Base-by-base conservation (phyloP, 2,888 invertebrate species). In the Cephus nigrinus region DNA sequence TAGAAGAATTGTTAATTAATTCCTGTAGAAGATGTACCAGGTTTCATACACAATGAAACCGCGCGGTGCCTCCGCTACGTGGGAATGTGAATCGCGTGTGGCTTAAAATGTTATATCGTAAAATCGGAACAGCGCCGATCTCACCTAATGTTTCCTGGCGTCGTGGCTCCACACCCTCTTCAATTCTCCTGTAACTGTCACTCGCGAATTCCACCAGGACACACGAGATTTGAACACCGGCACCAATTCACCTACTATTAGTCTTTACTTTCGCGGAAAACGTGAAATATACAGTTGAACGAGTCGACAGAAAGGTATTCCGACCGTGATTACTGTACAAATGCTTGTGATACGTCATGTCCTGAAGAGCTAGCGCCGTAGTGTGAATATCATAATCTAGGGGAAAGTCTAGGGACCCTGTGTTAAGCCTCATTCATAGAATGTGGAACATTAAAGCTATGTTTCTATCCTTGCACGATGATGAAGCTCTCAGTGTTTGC, bases 291-390 rank as follows among this genome's bases (percentile, higher is more conserved):
- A 80, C 81, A 82, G 84, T 80, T 82, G 80, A 83, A 75, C 85
- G 79, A 85, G 77, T 84, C 84, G 83, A 83, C 83, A 82, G 85
- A 87, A 85, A 85, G 84, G 82, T 84, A 84, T 83, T 84, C 86
- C 76, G 85, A 87, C 87, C 84, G 85, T 86, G 88, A 85, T 88
- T 86, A 87, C 87, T 86, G 84, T 82, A 82, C 85, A 84, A 86
- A 83, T 86, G 85, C 85, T 81, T 81, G 83, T 81, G 81, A 74
- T 85, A 87, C 87, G 87, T 87, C 85, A 85, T 82, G 83, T 83
- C 78, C 82, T 80, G 82, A 81, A 84, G 81, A 83, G 78, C 81
- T 83, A 85, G 88, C 86, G 86, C 84, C 84, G 83, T 84, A 80
- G 78, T 78, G 76, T 76, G 75, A 78, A 80, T 80, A 76, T 55